Base-by-base conservation (phyloP, 1,140 invertebrate species). In the Drosophila yakuba region DNA sequence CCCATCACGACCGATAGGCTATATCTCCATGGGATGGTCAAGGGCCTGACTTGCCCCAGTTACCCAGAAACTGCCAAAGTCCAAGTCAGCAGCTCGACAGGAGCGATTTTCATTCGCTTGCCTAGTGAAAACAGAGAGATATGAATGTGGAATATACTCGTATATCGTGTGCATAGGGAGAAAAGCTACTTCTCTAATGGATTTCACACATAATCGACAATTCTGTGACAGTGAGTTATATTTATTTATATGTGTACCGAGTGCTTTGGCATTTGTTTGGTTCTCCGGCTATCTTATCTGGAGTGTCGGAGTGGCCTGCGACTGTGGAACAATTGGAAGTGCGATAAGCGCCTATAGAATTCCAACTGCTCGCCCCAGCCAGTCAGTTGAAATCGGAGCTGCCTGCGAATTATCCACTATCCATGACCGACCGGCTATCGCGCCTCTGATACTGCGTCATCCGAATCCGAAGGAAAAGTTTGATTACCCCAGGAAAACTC, bases 341-440 rank as follows among this genome's bases (percentile, higher is more conserved):
- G 59, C 55, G 77, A 80, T 80, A 80, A 80, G 78, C 11, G 44
- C 11, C 38, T 48, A 38, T 36, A 41, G 73, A 57, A 61, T 71
- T 74, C 45, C 58, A 80, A 45, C 35, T 23, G 56, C 55, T 71
- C 14, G 38, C 14, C 14, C 35, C 51, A 67, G 61, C 66, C 71
- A 59, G 61, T 58, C 55, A 50, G 51, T 59, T 50, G 81, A 69
- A 85, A 85, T 69, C 39, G 59, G 81, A 84, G 80, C 80, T 68
- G 81, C 73, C 77, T 83, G 80, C 63, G 80, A 84, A 83, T 57
- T 58, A 45, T 68, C 47, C 61, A 50, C 44, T 10, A 62, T 39
- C 38, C 43, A 56, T 51, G 25, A 66, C 23, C 36, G 25, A 50
- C 47, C 25, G 28, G n/a, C 28, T 17, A 32, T 51, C 25, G 25